Evolutionary conservation across 2,797 vertebrate species (phyloP).

Genomic region (Ictinia mississippiensis): DNA sequence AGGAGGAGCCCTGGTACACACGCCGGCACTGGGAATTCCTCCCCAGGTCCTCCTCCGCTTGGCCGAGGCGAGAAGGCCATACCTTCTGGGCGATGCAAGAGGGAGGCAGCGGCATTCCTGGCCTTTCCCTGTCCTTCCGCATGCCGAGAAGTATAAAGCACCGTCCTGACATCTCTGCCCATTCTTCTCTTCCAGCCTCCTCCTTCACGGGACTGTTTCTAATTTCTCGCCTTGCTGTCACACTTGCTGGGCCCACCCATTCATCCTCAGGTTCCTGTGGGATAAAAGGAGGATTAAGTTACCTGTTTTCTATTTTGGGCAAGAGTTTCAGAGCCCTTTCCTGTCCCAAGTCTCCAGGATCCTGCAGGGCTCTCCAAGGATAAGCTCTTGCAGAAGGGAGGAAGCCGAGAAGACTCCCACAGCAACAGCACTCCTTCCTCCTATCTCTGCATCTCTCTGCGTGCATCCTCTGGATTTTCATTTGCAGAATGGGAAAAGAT

Average conservation of each 20-base stretch:
- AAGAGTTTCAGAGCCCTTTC: neutral
- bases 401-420: neutral
- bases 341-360: neutral
- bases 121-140: neutral
- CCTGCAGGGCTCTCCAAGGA: neutral
- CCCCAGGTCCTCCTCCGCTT: neutral
- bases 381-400: neutral
- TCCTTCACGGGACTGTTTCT: neutral
- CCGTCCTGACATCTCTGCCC: neutral
- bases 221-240: neutral
- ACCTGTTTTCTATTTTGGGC: constrained; percentile 1
- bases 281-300: neutral
- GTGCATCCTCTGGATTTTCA: neutral
- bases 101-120: neutral
- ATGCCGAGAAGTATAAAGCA: neutral
- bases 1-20: neutral
- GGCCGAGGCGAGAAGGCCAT: no score
- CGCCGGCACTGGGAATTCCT: neutral
- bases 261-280: neutral
- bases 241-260: neutral
- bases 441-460: neutral
- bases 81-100: neutral
- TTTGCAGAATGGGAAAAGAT: neutral
- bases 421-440: neutral
- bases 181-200: neutral